phyloP scores from a whole-genome alignment of 2,888 invertebrate species.

The Philereme vetulata region DNA sequence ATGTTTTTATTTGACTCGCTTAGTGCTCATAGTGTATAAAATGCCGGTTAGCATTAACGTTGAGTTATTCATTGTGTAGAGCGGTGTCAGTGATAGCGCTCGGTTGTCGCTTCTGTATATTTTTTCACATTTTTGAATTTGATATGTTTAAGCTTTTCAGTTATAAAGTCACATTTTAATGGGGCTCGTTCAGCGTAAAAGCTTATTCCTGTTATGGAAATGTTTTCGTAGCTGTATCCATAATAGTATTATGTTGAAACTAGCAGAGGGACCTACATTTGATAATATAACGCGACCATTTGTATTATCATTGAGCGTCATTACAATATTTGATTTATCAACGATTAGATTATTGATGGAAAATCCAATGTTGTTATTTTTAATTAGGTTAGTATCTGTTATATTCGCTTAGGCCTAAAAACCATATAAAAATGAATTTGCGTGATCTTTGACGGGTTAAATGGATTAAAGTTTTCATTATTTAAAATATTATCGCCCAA shows the following conservation, averaged over 20 bases:
- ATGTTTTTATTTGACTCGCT: constrained; percentile 3
- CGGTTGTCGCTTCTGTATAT: constrained; percentile 10
- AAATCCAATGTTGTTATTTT: no score
- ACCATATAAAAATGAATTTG: no score
- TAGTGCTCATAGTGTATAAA: constrained; percentile 36
- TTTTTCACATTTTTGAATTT: constrained; percentile 20
- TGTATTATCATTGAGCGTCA: no score
- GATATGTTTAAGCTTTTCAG: constrained; percentile 17
- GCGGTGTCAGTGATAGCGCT: constrained; percentile 21
- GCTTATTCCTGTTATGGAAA: constrained; percentile 15
- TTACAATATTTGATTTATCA: no score
- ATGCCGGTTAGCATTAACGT: constrained; percentile 45
- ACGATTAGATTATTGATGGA: no score
- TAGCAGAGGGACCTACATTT: not conserved
- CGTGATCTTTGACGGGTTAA: no score
- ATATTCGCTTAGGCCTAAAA: no score
- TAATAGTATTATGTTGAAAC: not conserved
- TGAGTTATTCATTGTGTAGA: constrained; percentile 48
- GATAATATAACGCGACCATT: no score
- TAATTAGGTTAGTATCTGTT: no score
- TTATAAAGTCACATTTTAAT: constrained; percentile 10
- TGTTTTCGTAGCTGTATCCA: constrained; percentile 1
- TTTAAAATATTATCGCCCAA: no score
- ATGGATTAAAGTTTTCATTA: no score
- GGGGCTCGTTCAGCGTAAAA: constrained; percentile 9